Conservation (phyloP, 2,113 vertebrate genomes). For the Alethe castanea region DNA sequence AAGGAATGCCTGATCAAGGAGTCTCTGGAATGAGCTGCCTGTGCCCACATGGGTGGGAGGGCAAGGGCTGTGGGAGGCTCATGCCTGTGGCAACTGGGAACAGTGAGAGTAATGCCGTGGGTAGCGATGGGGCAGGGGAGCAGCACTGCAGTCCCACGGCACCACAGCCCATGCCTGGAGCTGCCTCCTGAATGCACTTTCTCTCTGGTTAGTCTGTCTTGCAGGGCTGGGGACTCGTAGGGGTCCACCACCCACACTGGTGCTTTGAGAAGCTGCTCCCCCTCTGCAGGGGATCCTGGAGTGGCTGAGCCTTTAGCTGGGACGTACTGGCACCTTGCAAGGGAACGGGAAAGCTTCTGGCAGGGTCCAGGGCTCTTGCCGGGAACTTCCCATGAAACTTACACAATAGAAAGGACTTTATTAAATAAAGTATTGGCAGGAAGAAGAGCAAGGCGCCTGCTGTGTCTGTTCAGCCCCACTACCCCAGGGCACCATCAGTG, state of each 20-base stretch:
- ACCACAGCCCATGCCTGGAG: neutral
- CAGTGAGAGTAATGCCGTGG: rapidly evolving
- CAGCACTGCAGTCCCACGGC: rapidly evolving
- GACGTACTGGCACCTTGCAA: neutral
- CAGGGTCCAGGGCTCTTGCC: neutral
- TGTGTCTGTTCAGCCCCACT: neutral
- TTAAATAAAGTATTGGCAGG: constrained; percentile 17
- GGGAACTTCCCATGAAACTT: neutral
- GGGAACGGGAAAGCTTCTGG: neutral
- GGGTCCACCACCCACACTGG: neutral
- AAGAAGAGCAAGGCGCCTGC: neutral
- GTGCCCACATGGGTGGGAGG: no score
- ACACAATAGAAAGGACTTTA: neutral
- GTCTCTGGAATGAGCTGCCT: constrained; percentile 65
- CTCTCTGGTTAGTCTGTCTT: neutral
- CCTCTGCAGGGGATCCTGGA: rapidly evolving
- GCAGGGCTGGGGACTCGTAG: rapidly evolving
- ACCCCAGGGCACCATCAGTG: neutral
- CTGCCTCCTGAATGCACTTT: neutral
- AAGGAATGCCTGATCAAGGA: constrained; percentile 89
- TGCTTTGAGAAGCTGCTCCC: neutral
- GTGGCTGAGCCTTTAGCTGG: neutral
- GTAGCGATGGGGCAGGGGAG: neutral
- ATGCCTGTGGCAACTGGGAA: rapidly evolving
- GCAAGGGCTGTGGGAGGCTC: neutral